Percentiles rank a stretch among this genome's conserved stretches.
Conservation (phyloP, 2,888 invertebrate genomes). For the Thymelicus lineola region DNA sequence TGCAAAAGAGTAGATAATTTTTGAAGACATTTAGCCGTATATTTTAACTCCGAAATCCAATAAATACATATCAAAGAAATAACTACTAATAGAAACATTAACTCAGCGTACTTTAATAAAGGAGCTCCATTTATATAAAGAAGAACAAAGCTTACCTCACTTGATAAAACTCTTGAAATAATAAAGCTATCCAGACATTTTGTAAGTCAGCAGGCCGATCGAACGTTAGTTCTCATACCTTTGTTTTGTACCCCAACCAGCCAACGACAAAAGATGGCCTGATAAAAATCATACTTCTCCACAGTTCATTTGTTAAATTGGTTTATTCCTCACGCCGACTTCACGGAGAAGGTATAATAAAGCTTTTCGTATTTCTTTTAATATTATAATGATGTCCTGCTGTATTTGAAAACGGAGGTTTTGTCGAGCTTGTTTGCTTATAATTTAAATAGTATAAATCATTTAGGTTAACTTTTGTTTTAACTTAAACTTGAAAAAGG, state of each 20-base stretch:
- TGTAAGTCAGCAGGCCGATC: constrained; percentile 58
- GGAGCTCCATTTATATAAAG: constrained; percentile 57
- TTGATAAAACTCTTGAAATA: constrained; percentile 72
- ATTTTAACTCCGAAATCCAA: no score
- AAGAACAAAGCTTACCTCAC: constrained; percentile 69
- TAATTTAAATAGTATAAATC: no score
- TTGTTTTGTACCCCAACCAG: constrained; percentile 74
- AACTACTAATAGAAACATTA: neutral
- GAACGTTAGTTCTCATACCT: constrained; percentile 59
- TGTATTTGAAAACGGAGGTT: neutral
- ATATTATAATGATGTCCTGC: neutral
- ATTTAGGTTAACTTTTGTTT: no score
- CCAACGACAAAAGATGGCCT: constrained; percentile 67
- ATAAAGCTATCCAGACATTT: constrained; percentile 75
- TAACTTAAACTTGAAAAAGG: no score
- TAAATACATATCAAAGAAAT: no score
- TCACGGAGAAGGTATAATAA: constrained; percentile 8
- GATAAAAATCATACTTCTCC: constrained; percentile 69
- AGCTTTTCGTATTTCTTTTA: neutral
- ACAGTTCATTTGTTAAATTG: constrained; percentile 50
- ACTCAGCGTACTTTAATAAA: neutral
- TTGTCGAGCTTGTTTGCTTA: neutral
- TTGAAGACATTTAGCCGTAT: no score
- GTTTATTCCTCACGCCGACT: constrained; percentile 40
- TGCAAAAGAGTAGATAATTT: no score